phyloP scores from a whole-genome alignment of 2,888 invertebrate species.

The Phortica magna region DNA sequence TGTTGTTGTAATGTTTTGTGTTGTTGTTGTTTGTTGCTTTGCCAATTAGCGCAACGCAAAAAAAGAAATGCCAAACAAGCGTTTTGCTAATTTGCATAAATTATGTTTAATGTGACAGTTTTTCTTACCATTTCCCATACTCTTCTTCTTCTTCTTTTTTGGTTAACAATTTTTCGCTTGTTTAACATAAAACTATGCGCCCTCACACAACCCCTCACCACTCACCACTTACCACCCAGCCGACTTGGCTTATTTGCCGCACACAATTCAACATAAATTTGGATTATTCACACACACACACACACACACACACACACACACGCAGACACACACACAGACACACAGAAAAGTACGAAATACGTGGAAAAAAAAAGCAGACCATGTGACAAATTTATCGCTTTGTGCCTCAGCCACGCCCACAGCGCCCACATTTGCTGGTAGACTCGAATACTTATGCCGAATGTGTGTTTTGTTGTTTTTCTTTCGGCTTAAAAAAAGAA shows the following conservation, averaged over 20 bases:
- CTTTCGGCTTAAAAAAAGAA: conserved; percentile 27
- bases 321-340: conserved; percentile 57
- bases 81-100: conserved; percentile 22
- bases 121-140: neutral
- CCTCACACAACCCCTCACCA: neutral
- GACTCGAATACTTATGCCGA: neutral
- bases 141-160: neutral
- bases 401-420: neutral
- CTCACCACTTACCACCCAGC: neutral
- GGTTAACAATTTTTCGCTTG: neutral
- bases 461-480: conserved; percentile 4
- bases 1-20: neutral
- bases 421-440: neutral
- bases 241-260: neutral
- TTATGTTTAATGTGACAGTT: conserved; percentile 6
- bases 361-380: neutral
- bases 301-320: conserved; percentile 51
- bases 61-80: neutral
- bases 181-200: neutral
- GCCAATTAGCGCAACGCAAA: neutral
- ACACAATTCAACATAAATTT: conserved; percentile 59
- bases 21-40: neutral
- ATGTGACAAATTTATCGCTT: conserved; percentile 69
- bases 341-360: conserved; percentile 62
- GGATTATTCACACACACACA: conserved; percentile 54